A percentile compares a stretch with the other conserved stretches of the same genome.
Evolutionary conservation across 2,888 invertebrate genomes (phyloP).

Genomic region (Opisthograptis luteolata): DNA sequence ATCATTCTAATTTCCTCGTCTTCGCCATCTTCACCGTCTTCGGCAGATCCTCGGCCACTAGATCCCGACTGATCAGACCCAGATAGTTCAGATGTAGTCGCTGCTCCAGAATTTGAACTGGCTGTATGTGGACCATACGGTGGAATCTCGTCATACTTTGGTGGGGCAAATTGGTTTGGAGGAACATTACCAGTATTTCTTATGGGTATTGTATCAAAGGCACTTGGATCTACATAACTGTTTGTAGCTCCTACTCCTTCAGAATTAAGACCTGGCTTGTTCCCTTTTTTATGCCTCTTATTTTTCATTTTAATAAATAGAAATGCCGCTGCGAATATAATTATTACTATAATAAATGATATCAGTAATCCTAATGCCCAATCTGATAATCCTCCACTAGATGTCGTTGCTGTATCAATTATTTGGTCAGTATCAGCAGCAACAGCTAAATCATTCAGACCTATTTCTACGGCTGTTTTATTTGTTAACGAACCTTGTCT

Average conservation of each 20-base stretch:
- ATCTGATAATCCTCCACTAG: constrained; percentile 90
- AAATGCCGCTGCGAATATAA: constrained; percentile 93
- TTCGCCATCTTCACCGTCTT: constrained; percentile 95
- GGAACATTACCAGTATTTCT: constrained; percentile 85
- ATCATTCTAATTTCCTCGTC: constrained; percentile 99
- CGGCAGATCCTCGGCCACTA: constrained; percentile 97
- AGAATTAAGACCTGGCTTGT: constrained; percentile 90
- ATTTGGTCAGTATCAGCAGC: constrained; percentile 60
- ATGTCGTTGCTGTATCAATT: constrained; percentile 84
- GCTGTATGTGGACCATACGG: constrained; percentile 92
- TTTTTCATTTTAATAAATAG: constrained; percentile 93
- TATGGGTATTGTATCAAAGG: constrained; percentile 95
- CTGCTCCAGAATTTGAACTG: constrained; percentile 91
- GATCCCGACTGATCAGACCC: constrained; percentile 98
- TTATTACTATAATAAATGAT: constrained; percentile 90
- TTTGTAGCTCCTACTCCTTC: constrained; percentile 91
- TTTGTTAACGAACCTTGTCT: constrained; percentile 93
- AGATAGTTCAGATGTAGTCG: constrained; percentile 95
- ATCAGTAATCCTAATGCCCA: constrained; percentile 95
- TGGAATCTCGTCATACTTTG: constrained; percentile 96
- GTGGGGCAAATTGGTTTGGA: constrained; percentile 91
- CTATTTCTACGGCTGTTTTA: constrained; percentile 93
- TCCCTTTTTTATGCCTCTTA: constrained; percentile 90
- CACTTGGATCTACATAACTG: constrained; percentile 94
- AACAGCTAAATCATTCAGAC: constrained; percentile 88